These are phyloP conservation scores for Poecile atricapillus DNA, from an alignment of 2,113 vertebrate species.

Conservation along the genomic window DNA sequence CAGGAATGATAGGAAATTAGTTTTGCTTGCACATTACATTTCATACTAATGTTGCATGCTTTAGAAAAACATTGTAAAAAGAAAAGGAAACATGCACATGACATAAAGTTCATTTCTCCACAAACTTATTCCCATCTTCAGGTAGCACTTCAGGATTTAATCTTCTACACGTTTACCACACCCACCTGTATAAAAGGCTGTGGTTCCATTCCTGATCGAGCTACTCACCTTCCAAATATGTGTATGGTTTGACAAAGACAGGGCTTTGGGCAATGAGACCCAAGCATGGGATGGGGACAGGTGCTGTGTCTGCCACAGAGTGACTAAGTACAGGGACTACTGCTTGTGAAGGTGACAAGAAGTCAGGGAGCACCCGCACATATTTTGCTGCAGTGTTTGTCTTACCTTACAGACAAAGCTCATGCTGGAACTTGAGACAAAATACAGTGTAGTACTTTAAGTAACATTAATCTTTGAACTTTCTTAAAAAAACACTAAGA, in stretches of 20 bases:
- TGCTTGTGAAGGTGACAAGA: not conserved
- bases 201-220: not conserved
- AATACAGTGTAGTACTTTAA: not conserved
- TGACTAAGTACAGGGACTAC: not conserved
- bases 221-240: not conserved
- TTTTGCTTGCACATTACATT: not conserved
- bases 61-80: not conserved
- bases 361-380: rapidly evolving
- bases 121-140: not conserved
- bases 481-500: not conserved
- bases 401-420: not conserved
- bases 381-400: not conserved
- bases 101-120: not conserved
- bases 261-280: not conserved
- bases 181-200: not conserved
- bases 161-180: not conserved
- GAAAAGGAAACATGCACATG: not conserved
- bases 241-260: not conserved
- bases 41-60: not conserved
- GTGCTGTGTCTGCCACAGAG: not conserved
- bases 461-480: not conserved
- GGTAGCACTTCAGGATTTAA: not conserved
- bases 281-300: not conserved
- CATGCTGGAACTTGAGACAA: not conserved
- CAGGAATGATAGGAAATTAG: not conserved